Evolutionary conservation across 1,140 invertebrate genomes (phyloP).

Genomic region (Odontomachus brunneus): DNA sequence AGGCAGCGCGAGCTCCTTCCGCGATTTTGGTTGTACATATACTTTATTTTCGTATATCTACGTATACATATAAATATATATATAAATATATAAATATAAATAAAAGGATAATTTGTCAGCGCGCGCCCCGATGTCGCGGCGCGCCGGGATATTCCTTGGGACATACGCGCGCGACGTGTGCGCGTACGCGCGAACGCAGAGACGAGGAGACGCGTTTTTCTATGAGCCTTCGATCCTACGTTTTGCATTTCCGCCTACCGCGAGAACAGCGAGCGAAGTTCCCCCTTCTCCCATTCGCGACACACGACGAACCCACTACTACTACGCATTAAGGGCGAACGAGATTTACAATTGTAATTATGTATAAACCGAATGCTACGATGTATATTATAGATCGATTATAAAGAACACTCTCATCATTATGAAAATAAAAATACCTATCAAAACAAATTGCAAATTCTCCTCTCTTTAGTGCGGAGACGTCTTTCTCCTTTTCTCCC

Average conservation of each 20-base stretch:
- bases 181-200: not conserved
- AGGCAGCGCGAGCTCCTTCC: constrained; percentile 7
- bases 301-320: constrained; percentile 78
- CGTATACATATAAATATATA: constrained; percentile 26
- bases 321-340: constrained; percentile 80
- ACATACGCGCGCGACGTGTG: not conserved
- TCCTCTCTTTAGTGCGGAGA: not conserved
- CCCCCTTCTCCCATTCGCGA: constrained; percentile 51
- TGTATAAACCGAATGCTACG: constrained; percentile 85
- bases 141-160: constrained; percentile 50
- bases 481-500: not conserved
- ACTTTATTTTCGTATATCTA: constrained; percentile 66
- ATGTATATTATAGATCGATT: constrained; percentile 87
- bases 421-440: constrained; percentile 84
- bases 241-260: constrained; percentile 75
- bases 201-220: constrained; percentile 65
- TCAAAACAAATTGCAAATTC: constrained; percentile 76
- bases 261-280: constrained; percentile 41
- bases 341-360: constrained; percentile 85
- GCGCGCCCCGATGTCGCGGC: constrained; percentile 1
- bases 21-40: constrained; percentile 76
- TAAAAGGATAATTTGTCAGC: not conserved
- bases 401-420: constrained; percentile 85
- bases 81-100: constrained; percentile 36
- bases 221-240: constrained; percentile 77